Base-by-base conservation (phyloP, 2,888 invertebrate genomes). In the Hyposoter didymator region DNA sequence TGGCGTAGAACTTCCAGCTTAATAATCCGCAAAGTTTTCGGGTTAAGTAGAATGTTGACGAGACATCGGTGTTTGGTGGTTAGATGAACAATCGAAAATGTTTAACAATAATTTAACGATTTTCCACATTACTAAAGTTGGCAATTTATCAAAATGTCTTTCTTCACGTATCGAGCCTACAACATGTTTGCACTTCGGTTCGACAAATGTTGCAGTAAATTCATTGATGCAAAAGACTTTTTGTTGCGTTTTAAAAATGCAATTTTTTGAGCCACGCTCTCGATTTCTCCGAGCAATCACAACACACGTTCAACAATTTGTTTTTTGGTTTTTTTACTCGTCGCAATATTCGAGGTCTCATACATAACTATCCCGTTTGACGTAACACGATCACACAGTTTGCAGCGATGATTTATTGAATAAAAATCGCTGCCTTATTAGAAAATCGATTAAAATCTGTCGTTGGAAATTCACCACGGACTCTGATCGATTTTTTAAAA, bases 41-140 rank as follows among this genome's bases (percentile, higher is more conserved):
- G 45, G 12, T 67, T 43, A 12, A 14, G 19, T 67, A 67, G 10
- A 14, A 22, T 67, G 8, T 45, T 67, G 17, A 43, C 19, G 43
- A 67, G 12, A 19, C 67, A 67, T 67, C 45, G 19, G 28, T 28
- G n/a, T 28, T 43, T 0, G 12, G 19, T 43, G 43, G 19, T 43
- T 43, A 12, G 43, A 67, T 45, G 43, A 43, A 35, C 64, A 32
- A 64, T 17, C 64, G 28, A 17, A 8, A 1, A 67, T 14, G 43
- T 7, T 67, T 8, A 67, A 43, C 67, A 67, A 67, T 39, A 35
- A n/a, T 69, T 69, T 47, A 69, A 69, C 45, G 43, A 69, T 22
- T 69, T 47, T 47, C 47, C 10, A 69, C 12, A 22, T 19, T 22
- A 22, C 10, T 55, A 2, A 3, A 52, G 52, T 52, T 19, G n/a